Evolutionary conservation across 2,113 vertebrate species (phyloP).

Genomic region (Pandion haliaetus): DNA sequence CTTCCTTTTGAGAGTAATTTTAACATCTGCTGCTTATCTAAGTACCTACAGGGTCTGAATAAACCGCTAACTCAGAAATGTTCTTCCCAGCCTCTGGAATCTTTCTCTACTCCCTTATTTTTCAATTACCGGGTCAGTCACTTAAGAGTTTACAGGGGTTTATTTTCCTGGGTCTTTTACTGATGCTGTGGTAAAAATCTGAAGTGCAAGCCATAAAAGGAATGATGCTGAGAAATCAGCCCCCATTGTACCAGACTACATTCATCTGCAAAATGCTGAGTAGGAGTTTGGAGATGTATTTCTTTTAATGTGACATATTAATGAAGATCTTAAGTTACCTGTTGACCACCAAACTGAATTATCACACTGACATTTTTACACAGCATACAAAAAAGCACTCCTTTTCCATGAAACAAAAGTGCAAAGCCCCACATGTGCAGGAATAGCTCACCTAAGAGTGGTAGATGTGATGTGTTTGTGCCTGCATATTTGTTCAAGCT

Average conservation of each 20-base stretch:
- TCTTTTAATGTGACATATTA: neutral
- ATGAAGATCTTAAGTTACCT: neutral
- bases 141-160: neutral
- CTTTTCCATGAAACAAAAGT: neutral
- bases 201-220: neutral
- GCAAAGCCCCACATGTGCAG: neutral
- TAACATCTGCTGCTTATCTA: neutral
- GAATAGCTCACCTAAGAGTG: neutral
- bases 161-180: neutral
- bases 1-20: neutral
- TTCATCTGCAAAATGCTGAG: neutral
- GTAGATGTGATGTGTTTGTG: neutral
- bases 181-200: neutral
- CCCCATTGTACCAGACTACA: neutral
- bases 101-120: neutral
- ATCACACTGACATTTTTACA: neutral
- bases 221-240: neutral
- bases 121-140: neutral
- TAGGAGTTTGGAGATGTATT: neutral
- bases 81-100: neutral
- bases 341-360: neutral
- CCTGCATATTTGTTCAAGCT: neutral
- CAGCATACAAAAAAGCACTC: neutral
- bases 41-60: neutral
- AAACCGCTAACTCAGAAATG: neutral